Conservation (phyloP, 2,888 invertebrate genomes). For the Drosophila infuscata region DNA sequence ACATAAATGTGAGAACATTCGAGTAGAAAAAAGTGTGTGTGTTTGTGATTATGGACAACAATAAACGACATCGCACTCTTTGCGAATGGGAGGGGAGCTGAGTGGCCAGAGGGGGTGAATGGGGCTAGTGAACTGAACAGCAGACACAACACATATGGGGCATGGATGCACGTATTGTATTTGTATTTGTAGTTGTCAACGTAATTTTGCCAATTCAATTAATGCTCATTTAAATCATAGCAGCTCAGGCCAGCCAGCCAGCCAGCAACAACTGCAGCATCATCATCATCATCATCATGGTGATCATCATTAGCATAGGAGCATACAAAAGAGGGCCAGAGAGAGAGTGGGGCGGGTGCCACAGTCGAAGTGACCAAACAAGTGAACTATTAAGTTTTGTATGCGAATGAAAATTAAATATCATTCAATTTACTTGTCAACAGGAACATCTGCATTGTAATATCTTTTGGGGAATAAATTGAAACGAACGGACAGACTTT, state of each 20-base stretch:
- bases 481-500: background rate
- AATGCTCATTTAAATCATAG: constrained; percentile 76
- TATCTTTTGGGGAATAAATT: background rate
- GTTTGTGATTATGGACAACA: constrained; percentile 43
- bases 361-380: background rate
- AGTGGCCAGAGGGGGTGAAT: constrained; percentile 1
- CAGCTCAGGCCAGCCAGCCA: constrained; percentile 19
- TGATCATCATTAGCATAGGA: constrained; percentile 25
- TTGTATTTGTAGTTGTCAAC: constrained; percentile 72
- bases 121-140: constrained; percentile 4
- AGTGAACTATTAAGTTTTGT: background rate
- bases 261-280: constrained; percentile 27
- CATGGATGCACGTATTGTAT: constrained; percentile 61
- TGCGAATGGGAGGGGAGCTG: background rate
- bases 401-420: background rate
- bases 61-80: constrained; percentile 7
- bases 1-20: constrained; percentile 62
- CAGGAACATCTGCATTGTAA: background rate
- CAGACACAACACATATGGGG: constrained; percentile 37
- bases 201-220: constrained; percentile 81
- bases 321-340: constrained; percentile 29
- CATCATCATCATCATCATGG: constrained; percentile 23
- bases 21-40: constrained; percentile 35
- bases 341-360: background rate
- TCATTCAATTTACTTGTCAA: background rate